A percentile compares a stretch with the other conserved stretches of the same genome.
These are phyloP conservation scores for Microcaecilia unicolor DNA, from an alignment of 2,797 vertebrate species.

Conservation along the genomic window DNA sequence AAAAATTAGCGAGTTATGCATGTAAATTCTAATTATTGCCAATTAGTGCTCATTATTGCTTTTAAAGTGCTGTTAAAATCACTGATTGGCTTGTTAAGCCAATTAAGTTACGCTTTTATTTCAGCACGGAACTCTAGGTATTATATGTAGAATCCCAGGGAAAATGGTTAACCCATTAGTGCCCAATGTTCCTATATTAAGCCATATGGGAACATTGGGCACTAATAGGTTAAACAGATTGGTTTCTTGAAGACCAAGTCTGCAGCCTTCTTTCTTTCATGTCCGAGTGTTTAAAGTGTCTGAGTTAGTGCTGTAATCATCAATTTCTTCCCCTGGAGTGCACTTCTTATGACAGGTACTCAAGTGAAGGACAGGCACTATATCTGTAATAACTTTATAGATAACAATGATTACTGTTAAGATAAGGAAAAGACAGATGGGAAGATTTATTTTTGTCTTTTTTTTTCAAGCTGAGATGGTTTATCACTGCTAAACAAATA, in stretches of 20 bases:
- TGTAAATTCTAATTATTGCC: too few relatives aligned
- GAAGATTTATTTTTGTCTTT: conserved; percentile 21
- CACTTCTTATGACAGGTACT: conserved; percentile 42
- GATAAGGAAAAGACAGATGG: conserved; percentile 19
- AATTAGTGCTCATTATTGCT: too few relatives aligned
- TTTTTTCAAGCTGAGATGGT: conserved; percentile 10
- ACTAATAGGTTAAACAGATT: too few relatives aligned
- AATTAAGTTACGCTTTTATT: too few relatives aligned
- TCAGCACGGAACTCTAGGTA: too few relatives aligned
- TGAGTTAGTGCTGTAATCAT: conserved; percentile 30
- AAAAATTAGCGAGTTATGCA: too few relatives aligned
- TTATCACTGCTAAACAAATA: conserved; percentile 8
- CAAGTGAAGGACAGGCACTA: conserved; percentile 27
- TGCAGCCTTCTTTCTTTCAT: conserved; percentile 20
- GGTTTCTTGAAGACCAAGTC: conserved; percentile 18
- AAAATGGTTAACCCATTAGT: too few relatives aligned
- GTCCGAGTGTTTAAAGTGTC: conserved; percentile 23
- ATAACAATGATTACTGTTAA: conserved; percentile 15
- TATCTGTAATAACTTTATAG: conserved; percentile 39
- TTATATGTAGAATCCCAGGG: too few relatives aligned
- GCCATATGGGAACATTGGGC: too few relatives aligned
- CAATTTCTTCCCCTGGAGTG: conserved; percentile 42
- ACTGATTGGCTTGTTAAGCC: too few relatives aligned
- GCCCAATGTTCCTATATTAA: too few relatives aligned
- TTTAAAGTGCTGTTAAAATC: too few relatives aligned